A percentile compares a stretch with the other conserved stretches of the same genome.
Evolutionary conservation across 2,888 invertebrate genomes (phyloP).

Genomic region (Philonicus albiceps): DNA sequence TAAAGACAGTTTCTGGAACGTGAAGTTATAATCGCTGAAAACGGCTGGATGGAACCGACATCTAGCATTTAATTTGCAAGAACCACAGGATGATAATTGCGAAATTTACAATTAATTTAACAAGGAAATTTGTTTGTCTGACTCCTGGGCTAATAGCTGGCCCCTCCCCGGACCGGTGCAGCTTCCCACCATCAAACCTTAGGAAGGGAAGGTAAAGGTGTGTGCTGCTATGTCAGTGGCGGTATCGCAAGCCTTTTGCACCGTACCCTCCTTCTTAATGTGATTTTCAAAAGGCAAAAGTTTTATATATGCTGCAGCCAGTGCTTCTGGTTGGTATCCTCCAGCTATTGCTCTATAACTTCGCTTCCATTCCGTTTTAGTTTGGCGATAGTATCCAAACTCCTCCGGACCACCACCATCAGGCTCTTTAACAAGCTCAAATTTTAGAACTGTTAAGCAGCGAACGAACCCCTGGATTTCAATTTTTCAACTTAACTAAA

Average conservation of each 20-base stretch:
- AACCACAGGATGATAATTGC: conserved; percentile 51
- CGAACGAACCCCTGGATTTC: conserved; percentile 2
- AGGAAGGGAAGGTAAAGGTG: neutral
- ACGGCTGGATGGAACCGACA: conserved; percentile 41
- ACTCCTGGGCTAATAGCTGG: conserved; percentile 46
- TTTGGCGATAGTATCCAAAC: conserved; percentile 2
- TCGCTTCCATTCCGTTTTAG: neutral
- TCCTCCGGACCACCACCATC: neutral
- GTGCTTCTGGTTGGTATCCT: neutral
- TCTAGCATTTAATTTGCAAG: conserved; percentile 48
- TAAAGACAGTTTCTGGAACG: conserved; percentile 10
- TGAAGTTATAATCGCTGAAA: conserved; percentile 33
- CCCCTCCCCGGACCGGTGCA: neutral
- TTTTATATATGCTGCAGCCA: conserved; percentile 30
- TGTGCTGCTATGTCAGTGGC: neutral
- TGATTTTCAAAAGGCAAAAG: conserved; percentile 39
- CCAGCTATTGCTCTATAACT: conserved; percentile 28
- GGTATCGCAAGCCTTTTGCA: neutral
- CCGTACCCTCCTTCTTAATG: conserved; percentile 16
- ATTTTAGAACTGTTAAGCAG: conserved; percentile 17
- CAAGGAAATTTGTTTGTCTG: conserved; percentile 52
- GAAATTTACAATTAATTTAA: conserved; percentile 53
- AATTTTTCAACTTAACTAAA: conserved; percentile 18
- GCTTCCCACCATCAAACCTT: neutral
- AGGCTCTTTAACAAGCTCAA: neutral